A percentile compares a stretch with the other conserved stretches of the same genome.
phyloP scores from a whole-genome alignment of 2,113 vertebrate species.

The Lycocorax pyrrhopterus region DNA sequence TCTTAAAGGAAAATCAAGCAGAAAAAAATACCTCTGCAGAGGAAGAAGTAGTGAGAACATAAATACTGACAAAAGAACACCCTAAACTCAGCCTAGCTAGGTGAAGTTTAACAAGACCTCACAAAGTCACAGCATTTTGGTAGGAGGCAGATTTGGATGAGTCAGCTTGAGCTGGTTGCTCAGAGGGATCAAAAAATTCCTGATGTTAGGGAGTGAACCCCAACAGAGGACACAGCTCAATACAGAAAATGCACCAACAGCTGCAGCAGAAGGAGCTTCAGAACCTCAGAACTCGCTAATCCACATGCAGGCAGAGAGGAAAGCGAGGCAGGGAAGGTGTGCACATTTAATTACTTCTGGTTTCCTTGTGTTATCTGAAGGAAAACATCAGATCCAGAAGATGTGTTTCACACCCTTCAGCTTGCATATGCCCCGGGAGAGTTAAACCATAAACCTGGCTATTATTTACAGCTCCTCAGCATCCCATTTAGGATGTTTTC shows the following conservation, averaged over 20 bases:
- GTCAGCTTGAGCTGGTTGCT: background rate
- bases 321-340: background rate
- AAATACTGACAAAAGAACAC: background rate
- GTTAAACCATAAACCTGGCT: background rate
- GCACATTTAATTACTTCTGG: background rate
- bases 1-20: background rate
- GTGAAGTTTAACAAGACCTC: background rate
- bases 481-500: background rate
- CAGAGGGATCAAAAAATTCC: background rate
- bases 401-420: background rate
- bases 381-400: background rate
- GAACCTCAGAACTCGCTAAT: background rate
- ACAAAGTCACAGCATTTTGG: background rate
- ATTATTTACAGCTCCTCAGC: conserved; percentile 2
- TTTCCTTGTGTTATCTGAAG: background rate
- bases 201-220: background rate
- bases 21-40: background rate
- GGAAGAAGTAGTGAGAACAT: background rate
- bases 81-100: background rate
- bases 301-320: background rate
- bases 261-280: background rate
- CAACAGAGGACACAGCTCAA: background rate
- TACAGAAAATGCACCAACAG: background rate
- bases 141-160: background rate
- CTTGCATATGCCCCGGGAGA: background rate